Base-by-base conservation (phyloP, 2,888 invertebrate genomes). In the Operophtera brumata region DNA sequence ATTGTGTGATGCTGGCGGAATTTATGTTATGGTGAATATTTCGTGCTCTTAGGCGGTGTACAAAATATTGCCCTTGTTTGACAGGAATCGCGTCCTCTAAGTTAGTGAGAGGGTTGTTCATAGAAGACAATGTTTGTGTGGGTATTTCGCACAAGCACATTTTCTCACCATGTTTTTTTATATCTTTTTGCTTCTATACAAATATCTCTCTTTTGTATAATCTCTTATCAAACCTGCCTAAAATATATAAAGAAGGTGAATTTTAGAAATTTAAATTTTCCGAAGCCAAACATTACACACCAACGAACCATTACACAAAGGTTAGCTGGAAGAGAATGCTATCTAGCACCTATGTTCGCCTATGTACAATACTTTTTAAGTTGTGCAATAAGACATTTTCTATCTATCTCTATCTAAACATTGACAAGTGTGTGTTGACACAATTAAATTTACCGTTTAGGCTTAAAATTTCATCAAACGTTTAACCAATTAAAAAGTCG, bases 1-100 rank as follows among this genome's bases (percentile, higher is more conserved):
- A 64, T 68, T 59, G 59, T 62, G 47, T 65, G 67, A 66, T 63
- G 50, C 60, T 47, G 56, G 47, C 43, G 59, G 62, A 65, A 65
- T 64, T 61, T 54, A 55, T 61, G 61, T 56, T 54, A 60, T 56
- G 57, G 40, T 53, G 53, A 64, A 64, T 61, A 57, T 59, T 58
- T 60, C 35, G 48, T 42, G 50, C 43, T 51, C 53, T 51, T 47
- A 47, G 49, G 42, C 26, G 54, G 37, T 25, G 41, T 37, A 37
- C 45, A 48, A 48, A 48, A 53, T 59, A 59, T 59, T 49, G 49
- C 44, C 55, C 62, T 59, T 61, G 57, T 62, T 45, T 7, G 35
- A 26, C 37, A 10, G 26, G 46, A 57, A 52, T 46, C 47, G 51
- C 47, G 47, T 51, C 51, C 26, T 32, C 37, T 40, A 9, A 51